phyloP scores from a whole-genome alignment of 2,888 invertebrate genomes.

The Linnaemya vulpina region DNA sequence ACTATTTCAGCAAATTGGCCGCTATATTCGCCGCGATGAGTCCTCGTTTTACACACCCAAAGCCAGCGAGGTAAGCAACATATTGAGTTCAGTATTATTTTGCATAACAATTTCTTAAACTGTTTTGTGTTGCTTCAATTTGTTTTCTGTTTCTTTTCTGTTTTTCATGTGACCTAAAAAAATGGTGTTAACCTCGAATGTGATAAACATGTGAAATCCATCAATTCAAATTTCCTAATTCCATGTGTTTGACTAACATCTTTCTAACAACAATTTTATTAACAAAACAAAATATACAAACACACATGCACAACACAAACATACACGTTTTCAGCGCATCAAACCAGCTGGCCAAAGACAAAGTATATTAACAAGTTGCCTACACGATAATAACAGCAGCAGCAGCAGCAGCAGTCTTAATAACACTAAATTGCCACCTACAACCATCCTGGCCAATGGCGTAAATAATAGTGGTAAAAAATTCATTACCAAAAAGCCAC shows the following conservation, averaged over 20 bases:
- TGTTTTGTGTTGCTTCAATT: constrained; percentile 9
- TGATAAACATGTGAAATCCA: constrained; percentile 8
- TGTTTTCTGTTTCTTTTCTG: not conserved
- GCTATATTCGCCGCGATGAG: constrained; percentile 80
- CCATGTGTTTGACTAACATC: constrained; percentile 42
- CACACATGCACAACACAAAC: not conserved
- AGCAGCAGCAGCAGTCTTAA: constrained; percentile 67
- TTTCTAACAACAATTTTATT: constrained; percentile 26
- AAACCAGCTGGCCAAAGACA: constrained; percentile 50
- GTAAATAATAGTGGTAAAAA: constrained; percentile 69
- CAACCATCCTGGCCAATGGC: constrained; percentile 29
- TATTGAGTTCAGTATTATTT: no score
- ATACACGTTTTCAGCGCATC: constrained; percentile 54
- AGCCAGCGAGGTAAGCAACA: constrained; percentile 78
- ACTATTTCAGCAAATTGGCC: constrained; percentile 80
- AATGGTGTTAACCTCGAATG: constrained; percentile 13
- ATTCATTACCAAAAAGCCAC: constrained; percentile 74
- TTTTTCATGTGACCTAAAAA: not conserved
- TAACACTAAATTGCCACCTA: constrained; percentile 61
- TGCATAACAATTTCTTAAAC: not conserved
- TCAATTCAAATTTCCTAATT: constrained; percentile 25
- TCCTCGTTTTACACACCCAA: constrained; percentile 78
- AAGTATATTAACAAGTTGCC: constrained; percentile 70
- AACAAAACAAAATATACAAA: not conserved
- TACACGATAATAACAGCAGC: constrained; percentile 69